Evolutionary conservation across 2,113 vertebrate genomes (phyloP), one percentile per base, ranked within the genome.

Genomic region (Trinectes maculatus): DNA sequence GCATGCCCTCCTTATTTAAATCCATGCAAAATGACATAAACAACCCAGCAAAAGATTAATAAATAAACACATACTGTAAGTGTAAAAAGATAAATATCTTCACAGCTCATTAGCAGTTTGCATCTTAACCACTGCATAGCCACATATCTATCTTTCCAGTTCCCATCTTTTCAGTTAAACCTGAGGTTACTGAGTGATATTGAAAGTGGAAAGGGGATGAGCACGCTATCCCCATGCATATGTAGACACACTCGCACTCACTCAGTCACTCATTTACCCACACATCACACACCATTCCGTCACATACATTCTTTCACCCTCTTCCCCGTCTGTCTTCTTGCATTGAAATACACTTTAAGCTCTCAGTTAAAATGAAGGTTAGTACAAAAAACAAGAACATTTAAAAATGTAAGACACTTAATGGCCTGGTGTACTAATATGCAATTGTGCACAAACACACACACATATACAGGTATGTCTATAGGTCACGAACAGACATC

Each of bases 11-110:
- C 43, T 8, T 2, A 44, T 48, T 49, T n/a, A 34, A 49, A 58
- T 62, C 24, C 9, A 13, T 3, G 46, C 9, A 36, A 77, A 80
- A 56, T 48, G 1, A 64, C 70, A 72, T 53, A 76, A 75, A 55
- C 19, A 72, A 58, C 42, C 37, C 12, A 49, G 76, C 60, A 64
- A 78, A 80, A 69, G 53, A 77, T 80, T 57, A 69, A 71, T 68
- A 72, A 72, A 59, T 68, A 58, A 74, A 53, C 19, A 57, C 47
- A 60, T 53, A 74, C 57, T 53, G n/a, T n/a, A n/a, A n/a, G n/a
- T 34, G 61, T 49, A 39, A 77, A 79, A 42, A 48, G 44, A 80
- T 62, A 58, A 71, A 79, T 62, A 70, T 77, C 19, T 61, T 42
- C 34, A 34, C 29, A 62, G 48, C 39, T 51, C 47, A 74, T 86